Percentiles rank a stretch among this genome's conserved stretches.
phyloP scores from a whole-genome alignment of 2,888 invertebrate species.

The Dryobotodes eremita region DNA sequence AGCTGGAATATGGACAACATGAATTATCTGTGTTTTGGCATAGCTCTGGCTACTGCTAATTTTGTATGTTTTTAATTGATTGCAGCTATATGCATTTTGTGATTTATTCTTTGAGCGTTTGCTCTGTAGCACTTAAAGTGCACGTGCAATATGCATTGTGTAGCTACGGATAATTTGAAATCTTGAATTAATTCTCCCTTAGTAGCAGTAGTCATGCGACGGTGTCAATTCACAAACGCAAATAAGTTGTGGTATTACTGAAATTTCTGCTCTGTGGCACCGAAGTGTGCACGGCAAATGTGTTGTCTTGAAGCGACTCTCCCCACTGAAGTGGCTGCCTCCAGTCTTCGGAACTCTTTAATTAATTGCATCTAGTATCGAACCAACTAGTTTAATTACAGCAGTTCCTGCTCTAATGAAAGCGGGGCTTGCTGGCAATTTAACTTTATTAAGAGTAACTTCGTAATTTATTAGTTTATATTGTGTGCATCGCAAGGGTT shows the following conservation, averaged over 20 bases:
- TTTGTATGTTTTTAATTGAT: not conserved
- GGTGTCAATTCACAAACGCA: not conserved
- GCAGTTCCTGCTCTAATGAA: slow-evolving; percentile 39
- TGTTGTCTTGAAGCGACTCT: slow-evolving; percentile 37
- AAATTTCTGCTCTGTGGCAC: slow-evolving; percentile 17
- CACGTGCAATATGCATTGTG: not conserved
- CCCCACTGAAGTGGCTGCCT: slow-evolving; percentile 36
- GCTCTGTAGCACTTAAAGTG: not conserved
- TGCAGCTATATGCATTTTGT: not conserved
- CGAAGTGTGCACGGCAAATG: slow-evolving; percentile 20
- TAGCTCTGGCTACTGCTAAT: not conserved
- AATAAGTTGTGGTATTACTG: not conserved
- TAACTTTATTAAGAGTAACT: slow-evolving; percentile 28
- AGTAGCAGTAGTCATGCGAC: too few species aligned
- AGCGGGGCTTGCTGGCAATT: slow-evolving; percentile 30
- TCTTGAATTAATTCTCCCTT: not conserved
- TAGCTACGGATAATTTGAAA: not conserved
- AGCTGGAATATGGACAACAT: not conserved
- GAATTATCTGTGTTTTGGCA: not conserved
- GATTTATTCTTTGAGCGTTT: not conserved
- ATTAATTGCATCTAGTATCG: slow-evolving; percentile 56
- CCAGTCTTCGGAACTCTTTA: slow-evolving; percentile 51
- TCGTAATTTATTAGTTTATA: slow-evolving; percentile 31
- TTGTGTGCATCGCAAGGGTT: slow-evolving; percentile 5
- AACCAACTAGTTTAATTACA: slow-evolving; percentile 45